phyloP scores from a whole-genome alignment of 2,113 vertebrate genomes.

The Malurus alboscapulatus region DNA sequence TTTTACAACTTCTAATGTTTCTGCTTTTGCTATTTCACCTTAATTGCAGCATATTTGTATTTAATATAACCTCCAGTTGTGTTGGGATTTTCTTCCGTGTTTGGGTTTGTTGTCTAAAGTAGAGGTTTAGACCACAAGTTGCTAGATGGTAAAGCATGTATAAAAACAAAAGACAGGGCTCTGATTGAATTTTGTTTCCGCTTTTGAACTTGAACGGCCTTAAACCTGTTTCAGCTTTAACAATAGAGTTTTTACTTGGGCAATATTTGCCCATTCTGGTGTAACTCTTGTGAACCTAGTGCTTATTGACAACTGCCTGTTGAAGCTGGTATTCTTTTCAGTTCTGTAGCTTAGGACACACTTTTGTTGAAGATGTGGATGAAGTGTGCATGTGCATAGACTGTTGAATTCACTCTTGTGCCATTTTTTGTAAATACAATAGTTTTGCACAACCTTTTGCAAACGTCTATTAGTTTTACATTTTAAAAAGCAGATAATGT shows the following conservation, averaged over 20 bases:
- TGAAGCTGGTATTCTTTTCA: slow-evolving; percentile 76
- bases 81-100: slow-evolving; percentile 73
- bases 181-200: slow-evolving; percentile 78
- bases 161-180: slow-evolving; percentile 72
- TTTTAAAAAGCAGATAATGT: slow-evolving; percentile 74
- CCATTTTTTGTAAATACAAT: slow-evolving; percentile 99
- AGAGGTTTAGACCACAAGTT: slow-evolving; percentile 80
- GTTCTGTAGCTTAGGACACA: slow-evolving; percentile 77
- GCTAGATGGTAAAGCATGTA: slow-evolving; percentile 77
- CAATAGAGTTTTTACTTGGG: slow-evolving; percentile 85
- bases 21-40: slow-evolving; percentile 80
- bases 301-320: slow-evolving; percentile 78
- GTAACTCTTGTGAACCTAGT: slow-evolving; percentile 82
- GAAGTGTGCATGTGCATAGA: slow-evolving; percentile 89
- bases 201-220: slow-evolving; percentile 87
- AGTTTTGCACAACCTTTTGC: slow-evolving; percentile 96
- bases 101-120: slow-evolving; percentile 73
- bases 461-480: slow-evolving; percentile 76
- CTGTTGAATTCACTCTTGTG: slow-evolving; percentile 93
- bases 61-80: slow-evolving; percentile 77
- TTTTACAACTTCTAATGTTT: slow-evolving; percentile 83
- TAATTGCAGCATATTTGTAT: slow-evolving; percentile 82
- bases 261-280: slow-evolving; percentile 90
- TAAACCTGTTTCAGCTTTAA: slow-evolving; percentile 88
- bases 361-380: slow-evolving; percentile 78